Evolutionary conservation across 2,113 vertebrate species (phyloP).

Genomic region (Apus apus): DNA sequence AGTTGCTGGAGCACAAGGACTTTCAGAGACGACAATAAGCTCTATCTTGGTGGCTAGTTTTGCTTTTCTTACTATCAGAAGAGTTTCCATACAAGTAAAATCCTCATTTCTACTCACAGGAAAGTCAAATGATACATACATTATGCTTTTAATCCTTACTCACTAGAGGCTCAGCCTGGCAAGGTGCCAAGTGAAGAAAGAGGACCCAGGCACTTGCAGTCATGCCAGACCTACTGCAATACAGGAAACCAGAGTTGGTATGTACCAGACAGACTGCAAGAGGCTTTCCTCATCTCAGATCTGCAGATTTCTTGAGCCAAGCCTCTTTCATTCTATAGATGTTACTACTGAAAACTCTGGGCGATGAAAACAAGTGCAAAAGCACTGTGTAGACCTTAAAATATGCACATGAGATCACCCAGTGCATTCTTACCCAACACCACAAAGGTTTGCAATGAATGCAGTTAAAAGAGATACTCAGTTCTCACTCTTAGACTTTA

Average conservation of each 20-base stretch:
- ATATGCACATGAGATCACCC: accelerated
- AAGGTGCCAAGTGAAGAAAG: not conserved
- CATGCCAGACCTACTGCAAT: not conserved
- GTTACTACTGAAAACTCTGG: not conserved
- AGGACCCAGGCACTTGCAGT: not conserved
- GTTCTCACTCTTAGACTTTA: not conserved
- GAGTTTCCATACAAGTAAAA: not conserved
- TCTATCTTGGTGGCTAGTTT: not conserved
- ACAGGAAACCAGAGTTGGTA: not conserved
- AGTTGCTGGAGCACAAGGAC: not conserved
- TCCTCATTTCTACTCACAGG: not conserved
- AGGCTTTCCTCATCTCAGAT: not conserved
- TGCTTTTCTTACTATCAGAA: not conserved
- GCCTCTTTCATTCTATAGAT: not conserved
- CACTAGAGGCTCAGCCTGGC: not conserved
- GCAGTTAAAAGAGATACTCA: not conserved
- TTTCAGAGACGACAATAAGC: not conserved
- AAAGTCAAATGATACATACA: not conserved
- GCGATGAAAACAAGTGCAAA: not conserved
- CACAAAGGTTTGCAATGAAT: not conserved
- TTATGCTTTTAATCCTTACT: not conserved
- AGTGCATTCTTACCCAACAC: not conserved
- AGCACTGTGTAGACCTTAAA: not conserved
- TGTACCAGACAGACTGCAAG: not conserved
- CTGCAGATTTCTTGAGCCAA: not conserved